Evolutionary conservation across 2,113 vertebrate genomes (phyloP), one percentile per base, ranked within the genome.

Genomic region (Tachysurus fulvidraco): DNA sequence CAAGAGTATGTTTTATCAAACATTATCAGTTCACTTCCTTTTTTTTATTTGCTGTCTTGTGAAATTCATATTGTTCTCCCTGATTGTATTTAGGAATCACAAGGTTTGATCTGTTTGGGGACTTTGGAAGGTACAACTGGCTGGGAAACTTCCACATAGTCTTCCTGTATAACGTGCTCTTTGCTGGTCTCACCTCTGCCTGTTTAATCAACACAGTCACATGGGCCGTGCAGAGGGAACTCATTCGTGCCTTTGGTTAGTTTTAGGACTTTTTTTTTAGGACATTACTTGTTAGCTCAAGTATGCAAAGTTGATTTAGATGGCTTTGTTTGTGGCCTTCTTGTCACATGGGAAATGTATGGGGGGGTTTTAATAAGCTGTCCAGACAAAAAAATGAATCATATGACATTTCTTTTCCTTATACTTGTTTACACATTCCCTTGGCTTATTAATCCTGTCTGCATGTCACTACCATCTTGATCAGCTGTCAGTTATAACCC

Each of bases 61-160:
- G 59, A 23, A 74, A 74, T 28, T 78, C 2, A 59, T 28, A 21
- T 3, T 59, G 50, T 16, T 36, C 81, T 11, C 62, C 25, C 79
- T 87, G 0, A 69, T 44, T 83, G 19, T 10, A 82, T 73, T 50
- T 83, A 99, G 98, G 98, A 6, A 98, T 99, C 92, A 99, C 98
- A 30, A 95, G 95, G 55, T 99, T 99, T 25, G 98, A 99, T 90
- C 93, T 99, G 23, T 94, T 99, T 90, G 98, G 98, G 74, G 96
- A 98, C 89, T 99, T 97, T 73, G 98, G 98, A 57, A 96, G 97
- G 19, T 98, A 96, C 90, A 96, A 99, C 94, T 99, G 98, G 98
- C 91, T 99, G 65, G 97, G 97, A 57, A 99, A 96, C 92, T 99
- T 99, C 92, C 96, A 98, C 94, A 94, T 98, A 0, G 94, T 99